Evolutionary conservation across 2,888 invertebrate species (phyloP), one percentile per base, ranked within the genome.

Genomic region (Scrobipalpa atriplicella): DNA sequence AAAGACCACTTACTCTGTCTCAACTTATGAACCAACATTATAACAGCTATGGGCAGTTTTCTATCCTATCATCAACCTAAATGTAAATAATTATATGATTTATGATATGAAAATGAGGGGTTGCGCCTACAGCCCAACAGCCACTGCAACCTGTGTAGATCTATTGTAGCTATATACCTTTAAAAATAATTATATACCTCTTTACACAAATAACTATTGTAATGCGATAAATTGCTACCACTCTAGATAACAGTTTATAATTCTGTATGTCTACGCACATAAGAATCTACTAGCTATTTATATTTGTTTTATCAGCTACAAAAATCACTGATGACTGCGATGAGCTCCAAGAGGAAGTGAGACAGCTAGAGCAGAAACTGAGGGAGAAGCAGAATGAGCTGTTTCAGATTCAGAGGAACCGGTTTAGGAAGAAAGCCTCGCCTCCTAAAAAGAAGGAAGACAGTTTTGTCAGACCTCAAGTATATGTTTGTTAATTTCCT

Each of bases 391-490:
- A 89, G 21, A 75, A 83, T 73, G 83, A 86, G 67, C 68, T 86
- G n/a, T 89, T 90, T 72, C 81, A 85, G 70, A 72, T 87, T 0
- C 87, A 87, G 70, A 78, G 86, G 68, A 80, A 81, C 39, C 78
- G 75, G 19, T 82, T 79, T 56, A 82, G 76, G 66, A 73, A 73
- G 3, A 87, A 85, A 72, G n/a, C 36, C 0, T 38, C 75, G 0
- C 73, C 74, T 0, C 62, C 71, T 0, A 83, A 80, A 64, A 81
- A 73, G 51, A 84, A 76, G 69, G 66, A 74, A 1, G 83, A 83
- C 47, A 60, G 71, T 0, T 85, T 85, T 80, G 70, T 83, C 2
- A 81, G 80, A 68, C 87, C 90, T 13, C 52, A 67, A 36, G 66
- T 69, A 41, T 18, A 38, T 21, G 10, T n/a, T 16, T 2, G 13